Percentiles rank a stretch among this genome's conserved stretches.
Conservation (phyloP, 2,113 vertebrate genomes). For the Leucoraja erinaceus region DNA sequence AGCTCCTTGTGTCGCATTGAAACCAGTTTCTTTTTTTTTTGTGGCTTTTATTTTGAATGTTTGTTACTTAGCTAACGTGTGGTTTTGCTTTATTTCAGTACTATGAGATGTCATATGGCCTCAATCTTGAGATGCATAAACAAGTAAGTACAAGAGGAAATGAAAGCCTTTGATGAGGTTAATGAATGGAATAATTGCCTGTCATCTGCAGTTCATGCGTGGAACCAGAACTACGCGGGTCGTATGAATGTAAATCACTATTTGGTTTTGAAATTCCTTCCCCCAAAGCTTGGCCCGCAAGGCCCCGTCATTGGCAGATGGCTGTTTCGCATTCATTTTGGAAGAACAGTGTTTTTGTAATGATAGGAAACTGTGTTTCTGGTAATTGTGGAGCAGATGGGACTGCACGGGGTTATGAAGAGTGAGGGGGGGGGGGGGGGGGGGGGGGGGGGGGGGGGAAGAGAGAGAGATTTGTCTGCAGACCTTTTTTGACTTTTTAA, state of each 20-base stretch:
- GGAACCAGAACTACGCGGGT: conserved; percentile 21
- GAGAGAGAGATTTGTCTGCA: background rate
- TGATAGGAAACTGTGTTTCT: conserved; percentile 29
- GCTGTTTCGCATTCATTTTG: conserved; percentile 34
- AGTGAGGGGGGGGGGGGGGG: background rate
- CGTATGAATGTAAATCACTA: conserved; percentile 32
- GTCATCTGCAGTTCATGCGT: conserved; percentile 32
- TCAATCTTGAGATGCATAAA: conserved; percentile 66
- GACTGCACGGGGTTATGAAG: background rate
- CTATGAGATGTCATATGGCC: conserved; percentile 61
- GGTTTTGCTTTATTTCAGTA: conserved; percentile 49
- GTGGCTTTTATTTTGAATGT: conserved; percentile 22
- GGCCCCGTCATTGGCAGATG: conserved; percentile 21
- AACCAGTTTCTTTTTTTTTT: background rate
- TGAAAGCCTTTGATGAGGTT: conserved; percentile 34
- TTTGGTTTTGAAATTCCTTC: conserved; percentile 32
- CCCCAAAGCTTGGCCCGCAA: conserved; percentile 29
- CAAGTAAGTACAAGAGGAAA: conserved; percentile 50
- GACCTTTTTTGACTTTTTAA: background rate
- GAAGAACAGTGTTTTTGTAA: conserved; percentile 29
- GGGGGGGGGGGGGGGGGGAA: background rate
- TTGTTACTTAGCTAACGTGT: conserved; percentile 32
- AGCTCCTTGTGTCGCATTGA: background rate
- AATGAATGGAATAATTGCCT: conserved; percentile 37
- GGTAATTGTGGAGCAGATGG: conserved; percentile 24